These are phyloP conservation scores for Zeus faber DNA, from an alignment of 2,113 vertebrate species.

Conservation along the genomic window DNA sequence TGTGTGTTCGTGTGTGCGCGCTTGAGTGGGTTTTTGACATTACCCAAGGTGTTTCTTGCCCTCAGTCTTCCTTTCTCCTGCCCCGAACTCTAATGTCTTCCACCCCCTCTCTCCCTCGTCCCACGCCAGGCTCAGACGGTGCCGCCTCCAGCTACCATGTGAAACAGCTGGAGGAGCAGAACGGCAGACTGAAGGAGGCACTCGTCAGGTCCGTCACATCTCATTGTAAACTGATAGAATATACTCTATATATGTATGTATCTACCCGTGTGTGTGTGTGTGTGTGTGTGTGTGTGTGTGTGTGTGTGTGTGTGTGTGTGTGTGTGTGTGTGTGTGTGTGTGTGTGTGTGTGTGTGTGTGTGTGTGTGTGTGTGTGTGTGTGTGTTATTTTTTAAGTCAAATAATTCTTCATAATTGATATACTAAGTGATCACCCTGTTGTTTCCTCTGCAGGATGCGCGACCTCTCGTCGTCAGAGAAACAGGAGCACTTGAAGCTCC, in stretches of 20 bases:
- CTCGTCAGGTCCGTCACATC: conserved; percentile 83
- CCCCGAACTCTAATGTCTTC: neutral
- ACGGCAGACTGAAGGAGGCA: conserved; percentile 88
- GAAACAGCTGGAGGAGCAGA: conserved; percentile 95
- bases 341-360: too few species aligned
- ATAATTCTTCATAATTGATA: too few species aligned
- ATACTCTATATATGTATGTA: too few species aligned
- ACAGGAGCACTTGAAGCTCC: conserved; percentile 92
- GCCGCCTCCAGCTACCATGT: conserved; percentile 96
- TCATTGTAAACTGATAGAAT: too few species aligned
- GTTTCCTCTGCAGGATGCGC: conserved; percentile 81
- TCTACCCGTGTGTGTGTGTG: too few species aligned
- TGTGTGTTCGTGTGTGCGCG: neutral
- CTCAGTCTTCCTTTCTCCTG: neutral
- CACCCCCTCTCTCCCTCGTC: neutral
- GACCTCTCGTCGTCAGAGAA: conserved; percentile 95
- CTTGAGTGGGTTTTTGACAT: neutral
- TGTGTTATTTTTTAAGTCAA: too few species aligned
- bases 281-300: too few species aligned
- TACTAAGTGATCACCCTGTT: neutral
- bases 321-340: too few species aligned
- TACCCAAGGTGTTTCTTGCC: too few species aligned
- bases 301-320: too few species aligned
- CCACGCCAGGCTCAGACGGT: conserved; percentile 68
- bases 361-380: too few species aligned